A percentile compares a stretch with the other conserved stretches of the same genome.
Evolutionary conservation across 2,797 vertebrate genomes (phyloP).

Genomic region (Rhodeus uyekii): DNA sequence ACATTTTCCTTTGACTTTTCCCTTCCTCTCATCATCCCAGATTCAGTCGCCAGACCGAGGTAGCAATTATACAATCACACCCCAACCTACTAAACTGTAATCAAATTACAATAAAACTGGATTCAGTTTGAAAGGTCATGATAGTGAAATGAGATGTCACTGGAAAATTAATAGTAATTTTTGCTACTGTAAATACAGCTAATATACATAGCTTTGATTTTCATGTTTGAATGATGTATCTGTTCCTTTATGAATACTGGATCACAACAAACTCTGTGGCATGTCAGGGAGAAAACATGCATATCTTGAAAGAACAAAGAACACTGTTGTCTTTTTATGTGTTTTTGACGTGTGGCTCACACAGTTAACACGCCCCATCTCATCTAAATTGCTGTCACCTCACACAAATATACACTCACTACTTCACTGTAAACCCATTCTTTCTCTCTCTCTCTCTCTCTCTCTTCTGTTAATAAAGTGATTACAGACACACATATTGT

Average conservation of each 20-base stretch:
- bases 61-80: neutral
- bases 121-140: neutral
- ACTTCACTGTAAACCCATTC: neutral
- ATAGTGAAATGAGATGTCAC: neutral
- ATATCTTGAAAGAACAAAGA: slow-evolving; percentile 42
- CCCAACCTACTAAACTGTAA: neutral
- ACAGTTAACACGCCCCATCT: slow-evolving; percentile 12
- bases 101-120: neutral
- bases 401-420: neutral
- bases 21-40: slow-evolving; percentile 19
- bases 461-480: neutral
- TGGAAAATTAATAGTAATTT: neutral
- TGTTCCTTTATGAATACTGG: slow-evolving; percentile 11
- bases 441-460: neutral
- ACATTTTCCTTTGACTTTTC: slow-evolving; percentile 35
- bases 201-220: neutral
- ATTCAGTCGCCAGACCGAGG: neutral
- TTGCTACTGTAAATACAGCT: neutral
- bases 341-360: slow-evolving; percentile 14
- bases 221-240: slow-evolving; percentile 9
- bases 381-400: slow-evolving; percentile 27
- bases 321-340: slow-evolving; percentile 27
- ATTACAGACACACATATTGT: no score
- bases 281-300: slow-evolving; percentile 28
- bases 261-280: slow-evolving; percentile 19